These are phyloP conservation scores for Smittia aterrima DNA, from an alignment of 2,888 invertebrate genomes.

Conservation along the genomic window DNA sequence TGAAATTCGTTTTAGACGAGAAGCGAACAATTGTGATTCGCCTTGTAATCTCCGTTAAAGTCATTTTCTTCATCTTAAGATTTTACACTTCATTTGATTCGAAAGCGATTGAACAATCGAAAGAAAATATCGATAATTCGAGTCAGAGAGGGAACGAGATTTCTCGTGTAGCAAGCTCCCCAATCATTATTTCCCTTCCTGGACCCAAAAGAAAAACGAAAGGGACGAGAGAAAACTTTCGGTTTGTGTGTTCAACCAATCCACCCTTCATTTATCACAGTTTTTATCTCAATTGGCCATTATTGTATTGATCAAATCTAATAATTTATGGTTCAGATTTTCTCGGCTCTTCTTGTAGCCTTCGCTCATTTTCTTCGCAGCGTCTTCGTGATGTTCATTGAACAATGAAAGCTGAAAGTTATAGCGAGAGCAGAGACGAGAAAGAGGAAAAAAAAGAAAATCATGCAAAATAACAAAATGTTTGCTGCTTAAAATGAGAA, in stretches of 20 bases:
- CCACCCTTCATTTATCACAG: conserved; percentile 28
- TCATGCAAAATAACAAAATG: no score
- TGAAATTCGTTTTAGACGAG: neutral
- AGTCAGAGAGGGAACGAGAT: neutral
- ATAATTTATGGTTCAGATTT: conserved; percentile 26
- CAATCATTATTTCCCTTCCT: neutral
- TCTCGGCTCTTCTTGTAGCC: neutral
- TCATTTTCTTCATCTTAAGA: conserved; percentile 11
- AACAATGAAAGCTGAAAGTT: no score
- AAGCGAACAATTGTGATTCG: neutral
- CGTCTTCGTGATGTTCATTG: no score
- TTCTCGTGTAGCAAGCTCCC: neutral
- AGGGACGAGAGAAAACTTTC: neutral
- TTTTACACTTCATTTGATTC: conserved; percentile 29
- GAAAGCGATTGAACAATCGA: conserved; percentile 29
- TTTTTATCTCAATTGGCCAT: conserved; percentile 36
- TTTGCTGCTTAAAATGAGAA: neutral
- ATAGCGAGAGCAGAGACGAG: no score
- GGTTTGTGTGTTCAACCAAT: neutral
- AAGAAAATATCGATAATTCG: conserved; percentile 6
- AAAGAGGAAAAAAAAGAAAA: no score
- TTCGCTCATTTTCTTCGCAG: no score
- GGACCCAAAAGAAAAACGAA: neutral
- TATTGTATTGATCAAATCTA: conserved; percentile 21
- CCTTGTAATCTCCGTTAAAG: neutral